Evolutionary conservation across 2,113 vertebrate genomes (phyloP), one percentile per base, ranked within the genome.

Genomic region (Salminus brasiliensis): DNA sequence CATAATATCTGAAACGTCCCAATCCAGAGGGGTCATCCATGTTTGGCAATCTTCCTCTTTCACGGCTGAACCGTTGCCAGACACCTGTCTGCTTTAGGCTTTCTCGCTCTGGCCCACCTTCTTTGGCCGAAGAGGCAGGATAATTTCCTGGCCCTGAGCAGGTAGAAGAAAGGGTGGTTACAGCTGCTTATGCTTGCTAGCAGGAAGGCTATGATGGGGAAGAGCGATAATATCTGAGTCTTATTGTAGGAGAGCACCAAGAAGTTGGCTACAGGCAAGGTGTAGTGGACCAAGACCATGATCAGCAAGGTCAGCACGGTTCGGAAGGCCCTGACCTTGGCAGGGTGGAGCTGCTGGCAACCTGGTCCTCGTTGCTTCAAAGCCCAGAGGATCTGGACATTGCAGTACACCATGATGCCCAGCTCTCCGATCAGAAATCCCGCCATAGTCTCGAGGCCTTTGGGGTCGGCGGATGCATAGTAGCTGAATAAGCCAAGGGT

Each of bases 111-210:
- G 21, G 23, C 32, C 16, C 23, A 7, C 3, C 21, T 34, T 16
- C 39, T 66, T 39, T 12, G 23, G 36, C 18, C n/a, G 62, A 66
- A 39, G 18, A 23, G 52, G 72, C 79, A 29, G 25, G 73, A 81
- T 43, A 88, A 81, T 72, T 79, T 57, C 21, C 80, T 79, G 39
- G 39, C 65, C 4, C 75, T 39, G 25, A 39, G 10, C 7, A 88
- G 83, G 57, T 32, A 87, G 59, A 12, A 67, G 23, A 80, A n/a
- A 21, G 82, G 80, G 72, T 84, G 85, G 25, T 76, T 5, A 10
- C 86, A 55, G 23, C 77, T 76, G 47, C 72, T 21, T 25, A 74
- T 4, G 32, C 74, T 74, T 1, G 84, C 49, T 16, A 25, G 1
- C 0, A 16, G 2, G 49, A 34, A 71, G 72, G 66, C 12, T 6